These are phyloP conservation scores for Nyctalus aviator DNA, from an alignment of 2,797 vertebrate species.

Conservation along the genomic window DNA sequence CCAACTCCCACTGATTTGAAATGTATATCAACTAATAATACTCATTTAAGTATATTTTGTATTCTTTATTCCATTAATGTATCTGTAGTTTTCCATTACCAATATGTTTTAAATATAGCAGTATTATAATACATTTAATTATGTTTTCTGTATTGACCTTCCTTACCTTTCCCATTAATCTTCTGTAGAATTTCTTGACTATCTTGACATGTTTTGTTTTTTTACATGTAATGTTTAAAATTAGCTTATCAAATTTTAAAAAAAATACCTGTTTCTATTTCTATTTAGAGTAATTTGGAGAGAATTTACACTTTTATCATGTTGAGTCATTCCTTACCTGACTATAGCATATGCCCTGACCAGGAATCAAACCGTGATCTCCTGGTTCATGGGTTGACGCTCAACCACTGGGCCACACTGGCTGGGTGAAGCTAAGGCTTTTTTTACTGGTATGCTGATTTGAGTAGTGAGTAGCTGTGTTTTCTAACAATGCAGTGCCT, in stretches of 20 bases:
- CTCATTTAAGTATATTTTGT: background rate
- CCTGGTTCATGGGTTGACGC: too few relatives aligned
- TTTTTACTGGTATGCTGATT: background rate
- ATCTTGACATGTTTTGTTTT: background rate
- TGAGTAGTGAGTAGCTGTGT: background rate
- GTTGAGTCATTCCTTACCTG: background rate
- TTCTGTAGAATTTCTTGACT: background rate
- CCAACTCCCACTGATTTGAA: background rate
- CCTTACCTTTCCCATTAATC: background rate
- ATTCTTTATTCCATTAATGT: background rate
- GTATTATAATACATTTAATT: constrained; percentile 12
- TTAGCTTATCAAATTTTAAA: background rate
- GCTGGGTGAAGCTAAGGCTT: background rate
- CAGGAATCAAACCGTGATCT: too few relatives aligned
- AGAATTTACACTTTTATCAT: background rate
- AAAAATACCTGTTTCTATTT: background rate
- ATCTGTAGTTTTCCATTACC: background rate
- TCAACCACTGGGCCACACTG: too few relatives aligned
- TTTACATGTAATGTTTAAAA: constrained; percentile 32
- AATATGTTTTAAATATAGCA: background rate
- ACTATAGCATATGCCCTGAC: too few relatives aligned
- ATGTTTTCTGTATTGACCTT: background rate
- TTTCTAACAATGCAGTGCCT: background rate
- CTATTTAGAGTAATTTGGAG: background rate
- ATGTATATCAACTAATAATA: background rate